Evolutionary conservation across 1,140 invertebrate genomes (phyloP), one percentile per base, ranked within the genome.

Genomic region (Prorops nasuta): DNA sequence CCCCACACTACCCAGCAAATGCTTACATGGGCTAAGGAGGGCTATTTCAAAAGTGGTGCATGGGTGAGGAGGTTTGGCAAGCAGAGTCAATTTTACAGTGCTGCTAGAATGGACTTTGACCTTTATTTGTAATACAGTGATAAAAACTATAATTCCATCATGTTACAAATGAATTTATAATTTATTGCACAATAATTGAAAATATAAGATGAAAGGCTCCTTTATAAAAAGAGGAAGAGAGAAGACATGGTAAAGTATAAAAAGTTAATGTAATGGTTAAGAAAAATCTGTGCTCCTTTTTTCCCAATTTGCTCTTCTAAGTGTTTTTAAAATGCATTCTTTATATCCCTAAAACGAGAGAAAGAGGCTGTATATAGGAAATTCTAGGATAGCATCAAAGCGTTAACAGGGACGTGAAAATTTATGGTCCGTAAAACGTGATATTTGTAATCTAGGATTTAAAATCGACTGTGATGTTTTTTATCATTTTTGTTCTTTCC

Each of bases 61-160:
- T 91, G 86, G 83, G 91, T 92, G 1, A 77, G 92, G 44, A 93
- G 90, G 79, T 84, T 82, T 64, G 89, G 88, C 1, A 82, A 86
- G 56, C 77, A 81, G 43, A 81, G 81, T 56, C 84, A 86, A 52
- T 97, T 96, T 78, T 95, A 96, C 70, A 88, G 81, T 46, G 94
- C 91, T 1, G 87, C 86, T 64, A 82, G 94, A 68, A 90, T 98
- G 58, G 94, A 98, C 78, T 98, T 97, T 84, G 92, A 95, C 68
- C 79, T 95, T 32, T 94, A 94, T 75, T 73, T 86, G 54, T 86
- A 77, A 77, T 48, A 56, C 35, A 35, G n/a, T n/a, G n/a, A n/a
- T n/a, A n/a, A n/a, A n/a, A n/a, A n/a, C n/a, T n/a, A n/a, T 61
- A 47, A 60, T 49, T 59, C 10, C 0, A 24, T 31, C 21, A 22